Base-by-base conservation (phyloP, 2,113 vertebrate species). In the Cyanocitta stelleri region DNA sequence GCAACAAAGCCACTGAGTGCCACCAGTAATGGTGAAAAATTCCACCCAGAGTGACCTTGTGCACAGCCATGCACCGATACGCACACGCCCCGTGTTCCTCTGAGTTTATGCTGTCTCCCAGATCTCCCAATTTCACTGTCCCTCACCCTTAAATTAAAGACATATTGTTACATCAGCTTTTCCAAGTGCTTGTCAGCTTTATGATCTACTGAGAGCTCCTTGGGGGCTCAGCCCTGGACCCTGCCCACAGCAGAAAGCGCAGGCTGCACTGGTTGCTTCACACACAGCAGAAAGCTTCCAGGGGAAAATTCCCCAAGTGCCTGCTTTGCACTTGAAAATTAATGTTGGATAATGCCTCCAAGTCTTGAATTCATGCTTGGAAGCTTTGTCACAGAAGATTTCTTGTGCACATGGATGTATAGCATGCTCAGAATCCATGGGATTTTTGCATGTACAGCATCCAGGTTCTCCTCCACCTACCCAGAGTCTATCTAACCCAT, bases 241-340 rank as follows among this genome's bases (percentile, higher is more conserved):
- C n/a, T 66, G 37, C 19, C 71, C 11, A 0, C 4, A 39, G 72
- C 59, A 63, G 21, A 19, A 37, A 20, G 43, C 0, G 2, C 66
- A 37, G 61, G 3, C 48, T 44, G 43, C 41, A 11, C 24, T 66
- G n/a, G 10, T 29, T n/a, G 52, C 43, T 75, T 49, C 2, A 16
- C 39, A 63, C 35, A 49, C 24, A 52, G 26, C 7, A 72, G 17
- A 79, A 83, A 94, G 4, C 44, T 90, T 83, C 22, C 37, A 85
- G 79, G 24, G 32, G 12, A 76, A 89, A 87, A 59, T 23, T 48
- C 35, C 16, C 32, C 51, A 67, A 51, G 29, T 48, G 35, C 19
- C 48, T 82, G 7, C 39, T 43, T 51, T 49, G 27, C 30, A 44
- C 52, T 62, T 71, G 48, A 85, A 71, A 52, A 87, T 24, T 9